A percentile compares a stretch with the other conserved stretches of the same genome.
These are phyloP conservation scores for Tipula unca DNA, from an alignment of 2,888 invertebrate genomes.

Conservation along the genomic window DNA sequence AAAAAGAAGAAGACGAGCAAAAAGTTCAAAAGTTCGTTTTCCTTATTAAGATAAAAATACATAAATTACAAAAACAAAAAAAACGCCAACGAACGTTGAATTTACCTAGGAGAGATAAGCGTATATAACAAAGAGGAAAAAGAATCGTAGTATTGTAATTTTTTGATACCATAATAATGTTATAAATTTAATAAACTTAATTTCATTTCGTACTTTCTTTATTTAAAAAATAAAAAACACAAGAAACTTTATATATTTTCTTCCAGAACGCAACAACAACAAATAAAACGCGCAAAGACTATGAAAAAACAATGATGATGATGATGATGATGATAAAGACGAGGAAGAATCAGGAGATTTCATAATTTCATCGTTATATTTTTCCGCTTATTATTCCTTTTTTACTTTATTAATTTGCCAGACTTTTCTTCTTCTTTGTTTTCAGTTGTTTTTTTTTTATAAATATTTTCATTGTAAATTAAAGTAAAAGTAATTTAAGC, in stretches of 20 bases:
- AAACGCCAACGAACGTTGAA: not conserved
- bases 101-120: conserved; percentile 14
- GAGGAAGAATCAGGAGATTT: conserved; percentile 8
- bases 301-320: not conserved
- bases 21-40: not conserved
- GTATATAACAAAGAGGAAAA: not conserved
- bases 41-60: not conserved
- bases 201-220: not conserved
- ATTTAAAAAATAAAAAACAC: not conserved
- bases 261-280: not conserved
- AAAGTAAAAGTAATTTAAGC: not conserved
- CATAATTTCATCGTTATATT: conserved; percentile 14
- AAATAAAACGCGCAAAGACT: not conserved
- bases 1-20: not conserved
- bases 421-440: not conserved
- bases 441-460: not conserved
- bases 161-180: conserved; percentile 14
- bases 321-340: not conserved
- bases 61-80: not conserved
- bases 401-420: not conserved
- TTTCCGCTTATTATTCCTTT: not conserved
- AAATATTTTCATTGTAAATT: not conserved
- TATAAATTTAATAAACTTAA: conserved; percentile 14
- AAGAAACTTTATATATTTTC: not conserved
- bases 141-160: not conserved